Evolutionary conservation across 1,140 invertebrate genomes (phyloP).

Genomic region (Drosophila pachea): DNA sequence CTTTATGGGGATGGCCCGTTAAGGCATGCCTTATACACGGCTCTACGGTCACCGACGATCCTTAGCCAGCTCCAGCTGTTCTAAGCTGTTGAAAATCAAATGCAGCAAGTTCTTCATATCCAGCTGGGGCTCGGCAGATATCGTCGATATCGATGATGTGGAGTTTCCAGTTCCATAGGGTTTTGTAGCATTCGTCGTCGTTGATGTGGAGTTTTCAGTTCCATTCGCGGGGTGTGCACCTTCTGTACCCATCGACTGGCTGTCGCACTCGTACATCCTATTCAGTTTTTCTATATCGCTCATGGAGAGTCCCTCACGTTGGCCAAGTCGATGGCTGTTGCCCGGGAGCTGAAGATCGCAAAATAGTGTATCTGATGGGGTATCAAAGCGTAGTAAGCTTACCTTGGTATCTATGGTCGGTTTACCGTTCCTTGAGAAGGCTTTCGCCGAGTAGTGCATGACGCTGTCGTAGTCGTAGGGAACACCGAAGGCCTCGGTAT

Average conservation of each 20-base stretch:
- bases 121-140: too few relatives aligned
- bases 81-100: neutral
- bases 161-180: too few relatives aligned
- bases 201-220: neutral
- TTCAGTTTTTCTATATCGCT: conserved; percentile 86
- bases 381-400: conserved; percentile 25
- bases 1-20: too few relatives aligned
- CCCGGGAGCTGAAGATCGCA: conserved; percentile 7
- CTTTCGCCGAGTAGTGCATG: conserved; percentile 89
- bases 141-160: too few relatives aligned
- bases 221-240: neutral
- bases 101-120: too few relatives aligned
- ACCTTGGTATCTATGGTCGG: conserved; percentile 85
- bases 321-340: conserved; percentile 80
- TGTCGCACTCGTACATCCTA: conserved; percentile 84
- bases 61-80: neutral
- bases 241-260: neutral
- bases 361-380: neutral
- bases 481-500: conserved; percentile 82
- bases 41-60: too few relatives aligned
- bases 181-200: neutral
- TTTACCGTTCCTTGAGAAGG: conserved; percentile 85
- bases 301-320: conserved; percentile 84
- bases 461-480: conserved; percentile 88
- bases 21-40: too few relatives aligned